These are phyloP conservation scores for Idaea straminata DNA, from an alignment of 2,888 invertebrate species.

Conservation along the genomic window DNA sequence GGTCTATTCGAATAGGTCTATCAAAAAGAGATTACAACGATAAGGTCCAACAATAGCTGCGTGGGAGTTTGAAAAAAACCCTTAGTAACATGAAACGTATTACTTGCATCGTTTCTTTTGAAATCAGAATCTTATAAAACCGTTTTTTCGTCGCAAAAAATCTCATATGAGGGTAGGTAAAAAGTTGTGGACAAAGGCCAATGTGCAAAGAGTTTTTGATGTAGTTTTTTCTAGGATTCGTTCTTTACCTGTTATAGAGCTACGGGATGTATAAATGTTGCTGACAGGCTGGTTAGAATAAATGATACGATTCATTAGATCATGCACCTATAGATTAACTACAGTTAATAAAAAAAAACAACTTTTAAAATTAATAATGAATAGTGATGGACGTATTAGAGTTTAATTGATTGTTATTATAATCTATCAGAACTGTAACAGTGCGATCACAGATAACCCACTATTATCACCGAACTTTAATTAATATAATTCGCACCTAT, in stretches of 20 bases:
- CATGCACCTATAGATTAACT: neutral
- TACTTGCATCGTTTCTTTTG: conserved; percentile 79
- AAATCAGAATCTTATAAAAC: conserved; percentile 73
- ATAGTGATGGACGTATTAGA: neutral
- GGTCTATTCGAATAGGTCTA: conserved; percentile 73
- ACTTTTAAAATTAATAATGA: too few species aligned
- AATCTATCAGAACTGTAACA: neutral
- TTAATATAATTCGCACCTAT: conserved; percentile 4
- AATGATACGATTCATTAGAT: conserved; percentile 7
- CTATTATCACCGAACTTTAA: neutral
- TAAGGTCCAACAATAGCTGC: conserved; percentile 66
- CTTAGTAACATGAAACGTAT: conserved; percentile 77
- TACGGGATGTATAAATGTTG: neutral
- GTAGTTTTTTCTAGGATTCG: conserved; percentile 61
- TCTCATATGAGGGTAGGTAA: conserved; percentile 67
- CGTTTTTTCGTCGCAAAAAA: conserved; percentile 76
- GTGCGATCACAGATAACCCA: neutral
- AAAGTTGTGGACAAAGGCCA: conserved; percentile 73
- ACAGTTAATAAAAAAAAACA: neutral
- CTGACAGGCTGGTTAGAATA: conserved; percentile 3
- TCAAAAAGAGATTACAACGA: conserved; percentile 77
- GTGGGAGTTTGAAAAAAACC: conserved; percentile 69
- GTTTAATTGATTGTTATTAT: neutral
- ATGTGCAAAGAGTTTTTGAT: conserved; percentile 64
- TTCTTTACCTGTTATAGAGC: conserved; percentile 11